Percentiles rank a stretch among this genome's conserved stretches.
These are phyloP conservation scores for Capromys pilorides DNA, from an alignment of 2,797 vertebrate species.

Conservation along the genomic window DNA sequence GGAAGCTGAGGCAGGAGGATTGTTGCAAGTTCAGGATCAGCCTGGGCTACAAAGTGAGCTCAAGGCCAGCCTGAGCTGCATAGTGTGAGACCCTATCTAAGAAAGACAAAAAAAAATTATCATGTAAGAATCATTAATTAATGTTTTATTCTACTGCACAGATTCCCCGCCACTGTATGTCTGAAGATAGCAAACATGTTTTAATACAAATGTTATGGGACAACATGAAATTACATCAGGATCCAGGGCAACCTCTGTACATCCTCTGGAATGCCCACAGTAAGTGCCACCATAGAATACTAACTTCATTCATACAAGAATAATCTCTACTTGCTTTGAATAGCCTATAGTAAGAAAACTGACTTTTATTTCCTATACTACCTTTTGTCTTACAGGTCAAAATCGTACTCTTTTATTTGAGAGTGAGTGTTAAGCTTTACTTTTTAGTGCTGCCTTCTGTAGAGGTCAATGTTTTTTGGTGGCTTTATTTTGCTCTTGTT, in stretches of 20 bases:
- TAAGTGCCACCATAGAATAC: slow-evolving; percentile 85
- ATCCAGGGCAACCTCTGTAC: slow-evolving; percentile 94
- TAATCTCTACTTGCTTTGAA: slow-evolving; percentile 58
- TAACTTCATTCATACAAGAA: slow-evolving; percentile 2
- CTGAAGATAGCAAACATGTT: slow-evolving; percentile 97
- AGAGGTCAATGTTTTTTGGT: slow-evolving; percentile 1
- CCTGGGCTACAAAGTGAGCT: no score
- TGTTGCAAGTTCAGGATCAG: no score
- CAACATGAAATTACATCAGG: slow-evolving; percentile 97
- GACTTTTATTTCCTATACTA: slow-evolving; percentile 65
- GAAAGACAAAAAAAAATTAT: not conserved
- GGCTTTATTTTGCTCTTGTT: slow-evolving; percentile 13
- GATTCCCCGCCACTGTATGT: slow-evolving; percentile 90
- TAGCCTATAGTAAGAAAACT: not conserved
- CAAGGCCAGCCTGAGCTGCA: no score
- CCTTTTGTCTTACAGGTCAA: slow-evolving; percentile 94
- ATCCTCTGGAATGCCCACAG: slow-evolving; percentile 97
- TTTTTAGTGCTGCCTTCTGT: slow-evolving; percentile 66
- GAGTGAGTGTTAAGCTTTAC: slow-evolving; percentile 91
- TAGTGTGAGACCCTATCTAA: no score
- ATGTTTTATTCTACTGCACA: slow-evolving; percentile 78
- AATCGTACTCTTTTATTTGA: slow-evolving; percentile 96
- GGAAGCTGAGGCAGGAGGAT: no score
- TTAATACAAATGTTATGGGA: slow-evolving; percentile 98
- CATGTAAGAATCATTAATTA: slow-evolving; percentile 52